Base-by-base conservation (phyloP, 2,888 invertebrate species). In the Harmothoe impar region DNA sequence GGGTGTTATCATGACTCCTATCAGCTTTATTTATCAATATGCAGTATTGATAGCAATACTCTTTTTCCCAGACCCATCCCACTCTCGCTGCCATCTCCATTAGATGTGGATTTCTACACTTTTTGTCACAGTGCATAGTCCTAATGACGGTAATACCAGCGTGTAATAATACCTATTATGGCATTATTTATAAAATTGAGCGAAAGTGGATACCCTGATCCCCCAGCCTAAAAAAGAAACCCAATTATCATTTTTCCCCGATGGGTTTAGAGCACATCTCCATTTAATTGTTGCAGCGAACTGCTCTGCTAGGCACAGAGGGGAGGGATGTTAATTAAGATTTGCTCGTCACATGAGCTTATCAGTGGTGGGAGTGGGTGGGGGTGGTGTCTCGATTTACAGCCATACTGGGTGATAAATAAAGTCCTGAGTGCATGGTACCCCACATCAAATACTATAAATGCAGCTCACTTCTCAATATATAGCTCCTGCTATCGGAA, bases 291-390 rank as follows among this genome's bases (percentile, higher is more conserved):
- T 43, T 43, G 10, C 5, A 43, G 43, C 5, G 10, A 43, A 10
- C 43, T 43, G 43, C 43, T 43, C 43, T 43, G 62, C 23, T 62
- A 15, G 62, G 0, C 20, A 62, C 62, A n/a, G 62, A n/a, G 62
- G 25, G n/a, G 29, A 29, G 72, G 72, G 72, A 29, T 72, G 72
- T 72, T 72, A 72, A 72, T 72, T 72, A 72, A 72, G 72, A 72
- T 72, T 20, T 62, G 62, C 62, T 62, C 62, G 62, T 62, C 62
- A 62, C 62, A 20, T n/a, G 62, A 62, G 72, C 72, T 72, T 72
- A 72, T 72, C 72, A 72, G 72, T 72, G 15, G 29, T 29, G 72
- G 20, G 31, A 72, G 31, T n/a, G 72, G 25, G 25, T 29, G 25
- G 17, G 15, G 29, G 15, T 0, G 0, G 29, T 1, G 0, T 12